Base-by-base conservation (phyloP, 2,888 invertebrate species). In the Agrochola lychnidis region DNA sequence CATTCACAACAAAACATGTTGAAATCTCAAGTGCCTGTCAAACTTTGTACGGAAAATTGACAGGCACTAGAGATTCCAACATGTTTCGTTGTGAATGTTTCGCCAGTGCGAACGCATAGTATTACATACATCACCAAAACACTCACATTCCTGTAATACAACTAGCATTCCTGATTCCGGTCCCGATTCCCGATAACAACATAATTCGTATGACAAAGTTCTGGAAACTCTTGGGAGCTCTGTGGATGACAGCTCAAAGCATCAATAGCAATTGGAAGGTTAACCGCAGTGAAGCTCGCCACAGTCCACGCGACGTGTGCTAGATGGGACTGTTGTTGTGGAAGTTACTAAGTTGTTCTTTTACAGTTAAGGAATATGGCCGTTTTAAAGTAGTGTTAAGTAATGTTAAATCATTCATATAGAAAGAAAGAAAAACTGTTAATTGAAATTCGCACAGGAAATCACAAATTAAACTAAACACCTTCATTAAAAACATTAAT, bases 231-330 rank as follows among this genome's bases (percentile, higher is more conserved):
- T 73, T 30, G n/a, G 12, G 67, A 57, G 51, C 70, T 66, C 79
- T 83, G 83, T 22, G 48, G 66, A 56, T 85, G 83, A 79, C 80
- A 80, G 75, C 73, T 75, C 82, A 71, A 80, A 82, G 83, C 83
- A 79, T 86, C 85, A 82, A 89, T 88, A 82, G 69, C 81, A 77
- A 73, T 68, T 73, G 61, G 64, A 63, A 67, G 87, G 87, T 79
- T 82, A 82, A 85, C 89, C 85, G 83, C 86, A 81, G 81, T 78
- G 64, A 48, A 71, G 51, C 71, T 71, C n/a, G 25, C 68, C 73
- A 57, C 70, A 67, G 63, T 59, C 82, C 70, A 36, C 2, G 0
- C 14, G 48, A 45, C 45, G 48, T 68, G 14, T 66, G n/a, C 25
- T 61, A 45, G n/a, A 76, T 45, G 25, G 22, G 16, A 16, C 16